Conservation (phyloP, 1,140 invertebrate species). For the Drosophila novamexicana region DNA sequence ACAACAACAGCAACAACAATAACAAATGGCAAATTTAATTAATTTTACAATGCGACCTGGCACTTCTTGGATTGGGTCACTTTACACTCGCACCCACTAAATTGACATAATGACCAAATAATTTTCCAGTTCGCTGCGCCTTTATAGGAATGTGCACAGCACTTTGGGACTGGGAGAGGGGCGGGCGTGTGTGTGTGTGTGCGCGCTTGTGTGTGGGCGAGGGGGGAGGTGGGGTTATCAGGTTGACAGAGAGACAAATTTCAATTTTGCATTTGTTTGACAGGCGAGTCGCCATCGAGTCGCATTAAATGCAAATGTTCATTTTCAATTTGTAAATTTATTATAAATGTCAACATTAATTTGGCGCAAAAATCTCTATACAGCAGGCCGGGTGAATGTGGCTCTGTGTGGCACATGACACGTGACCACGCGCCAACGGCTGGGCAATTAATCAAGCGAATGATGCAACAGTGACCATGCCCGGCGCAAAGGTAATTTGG, state of each 20-base stretch:
- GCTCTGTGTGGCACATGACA: constrained; percentile 41
- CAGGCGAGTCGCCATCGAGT: constrained; percentile 53
- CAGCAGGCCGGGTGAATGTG: background rate
- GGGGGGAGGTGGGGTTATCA: background rate
- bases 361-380: constrained; percentile 59
- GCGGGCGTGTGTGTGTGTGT: background rate
- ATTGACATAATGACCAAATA: constrained; percentile 82
- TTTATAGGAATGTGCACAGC: constrained; percentile 22
- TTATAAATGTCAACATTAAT: constrained; percentile 80
- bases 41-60: constrained; percentile 64
- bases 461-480: constrained; percentile 51
- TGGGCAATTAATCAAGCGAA: constrained; percentile 74
- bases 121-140: constrained; percentile 75
- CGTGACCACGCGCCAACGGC: constrained; percentile 34
- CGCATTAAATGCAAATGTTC: constrained; percentile 75
- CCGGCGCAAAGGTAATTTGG: constrained; percentile 68
- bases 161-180: background rate
- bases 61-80: constrained; percentile 39
- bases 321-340: constrained; percentile 78
- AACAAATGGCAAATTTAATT: constrained; percentile 66
- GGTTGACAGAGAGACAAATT: constrained; percentile 45
- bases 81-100: constrained; percentile 46
- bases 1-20: constrained; percentile 10
- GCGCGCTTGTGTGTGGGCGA: too few relatives aligned
- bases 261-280: constrained; percentile 68